Conservation (phyloP, 2,113 vertebrate genomes). For the Sylvia atricapilla region DNA sequence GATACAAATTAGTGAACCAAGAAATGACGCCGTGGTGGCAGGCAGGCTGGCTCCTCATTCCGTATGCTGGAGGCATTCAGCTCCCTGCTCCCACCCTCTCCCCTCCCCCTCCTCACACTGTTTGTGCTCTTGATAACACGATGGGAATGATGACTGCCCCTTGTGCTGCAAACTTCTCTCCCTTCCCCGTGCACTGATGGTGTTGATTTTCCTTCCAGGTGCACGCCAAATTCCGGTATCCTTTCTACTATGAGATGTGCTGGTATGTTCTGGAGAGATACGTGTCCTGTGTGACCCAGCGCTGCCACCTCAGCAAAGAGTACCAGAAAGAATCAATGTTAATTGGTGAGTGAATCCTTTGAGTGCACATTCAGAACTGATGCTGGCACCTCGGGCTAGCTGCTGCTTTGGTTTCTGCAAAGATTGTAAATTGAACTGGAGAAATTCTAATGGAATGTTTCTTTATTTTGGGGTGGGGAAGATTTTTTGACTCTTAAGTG, state of each 20-base stretch:
- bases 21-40: constrained; percentile 40
- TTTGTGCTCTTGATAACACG: constrained; percentile 61
- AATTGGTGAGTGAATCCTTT: constrained; percentile 79
- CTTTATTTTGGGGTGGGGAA: not conserved
- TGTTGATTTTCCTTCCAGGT: constrained; percentile 78
- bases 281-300: constrained; percentile 89
- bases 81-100: constrained; percentile 39
- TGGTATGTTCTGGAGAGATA: constrained; percentile 99
- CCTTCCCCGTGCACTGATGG: constrained; percentile 8
- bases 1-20: constrained; percentile 56
- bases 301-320: constrained; percentile 87
- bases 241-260: constrained; percentile 98
- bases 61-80: constrained; percentile 66
- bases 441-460: not conserved
- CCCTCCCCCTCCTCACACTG: constrained; percentile 34
- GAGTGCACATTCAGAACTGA: not conserved
- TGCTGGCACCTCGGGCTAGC: not conserved
- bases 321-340: constrained; percentile 81
- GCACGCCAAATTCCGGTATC: constrained; percentile 95
- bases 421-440: not conserved
- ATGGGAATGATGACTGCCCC: constrained; percentile 34
- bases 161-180: constrained; percentile 23
- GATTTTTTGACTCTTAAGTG: not conserved
- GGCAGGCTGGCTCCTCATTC: constrained; percentile 53
- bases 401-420: constrained; percentile 22